phyloP scores from a whole-genome alignment of 1,140 invertebrate genomes.

The Laupala kohalensis region DNA sequence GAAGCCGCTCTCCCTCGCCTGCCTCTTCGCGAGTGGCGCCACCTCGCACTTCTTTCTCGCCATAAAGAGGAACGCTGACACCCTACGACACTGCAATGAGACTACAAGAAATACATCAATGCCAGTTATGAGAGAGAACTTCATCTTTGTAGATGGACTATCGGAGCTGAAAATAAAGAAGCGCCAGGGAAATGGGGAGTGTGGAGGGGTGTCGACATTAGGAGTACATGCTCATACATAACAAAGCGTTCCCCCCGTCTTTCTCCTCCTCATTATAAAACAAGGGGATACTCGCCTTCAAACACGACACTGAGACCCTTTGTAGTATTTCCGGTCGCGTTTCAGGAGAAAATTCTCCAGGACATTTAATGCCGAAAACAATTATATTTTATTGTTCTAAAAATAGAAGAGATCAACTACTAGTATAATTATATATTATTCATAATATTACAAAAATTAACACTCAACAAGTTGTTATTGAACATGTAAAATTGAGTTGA shows the following conservation, averaged over 20 bases:
- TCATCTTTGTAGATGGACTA: not conserved
- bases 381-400: too few species aligned
- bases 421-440: too few species aligned
- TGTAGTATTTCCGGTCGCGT: not conserved
- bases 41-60: not conserved
- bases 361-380: too few species aligned
- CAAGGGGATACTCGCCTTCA: not conserved
- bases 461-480: too few species aligned
- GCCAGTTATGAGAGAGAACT: not conserved
- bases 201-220: not conserved
- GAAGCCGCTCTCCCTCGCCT: too few species aligned
- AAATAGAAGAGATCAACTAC: too few species aligned
- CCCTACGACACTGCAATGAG: too few species aligned
- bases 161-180: not conserved
- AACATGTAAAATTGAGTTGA: too few species aligned
- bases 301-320: not conserved
- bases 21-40: too few species aligned
- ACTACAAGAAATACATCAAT: not conserved
- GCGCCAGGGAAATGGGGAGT: not conserved
- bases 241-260: not conserved
- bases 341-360: too few species aligned
- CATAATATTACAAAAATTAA: too few species aligned
- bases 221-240: not conserved
- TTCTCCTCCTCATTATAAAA: not conserved
- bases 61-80: not conserved